Base-by-base conservation (phyloP, 1,140 invertebrate species). In the Triops longicaudatus region DNA sequence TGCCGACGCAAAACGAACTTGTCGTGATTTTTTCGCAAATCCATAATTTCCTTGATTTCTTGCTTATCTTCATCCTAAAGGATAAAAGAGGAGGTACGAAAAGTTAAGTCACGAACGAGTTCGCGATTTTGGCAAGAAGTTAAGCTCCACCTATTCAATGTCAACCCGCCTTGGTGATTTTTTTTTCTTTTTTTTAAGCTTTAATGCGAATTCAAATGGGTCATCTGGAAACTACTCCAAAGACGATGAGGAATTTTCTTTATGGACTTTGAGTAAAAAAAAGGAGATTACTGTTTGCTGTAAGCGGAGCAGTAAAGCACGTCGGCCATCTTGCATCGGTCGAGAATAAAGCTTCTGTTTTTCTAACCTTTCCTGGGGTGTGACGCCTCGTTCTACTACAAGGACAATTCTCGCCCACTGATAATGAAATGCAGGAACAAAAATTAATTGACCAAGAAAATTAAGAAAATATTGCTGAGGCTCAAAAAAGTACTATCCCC, bases 401-500 rank as follows among this genome's bases (percentile, higher is more conserved):
- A 99, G 86, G 17, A 99, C 96, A 79, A 99, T 98, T 78, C 97
- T 87, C 0, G 97, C 97, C 97, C 97, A 99, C 92, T 95, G 82
- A 73, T 86, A 41, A 10, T 12, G 26, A 74, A 31, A 73, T 22
- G 26, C 22, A 73, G 28, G 12, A 28, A 37, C 31, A 7, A 37
- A 2, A 37, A 37, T 37, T 37, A 4, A 37, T 37, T 37, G 31
- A 37, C 31, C 31, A 37, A 37, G 2, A 37, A 37, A 37, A 37
- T 37, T 37, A n/a, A n/a, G n/a, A n/a, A n/a, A n/a, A n/a, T n/a
- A n/a, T n/a, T n/a, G n/a, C n/a, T n/a, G n/a, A n/a, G n/a, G n/a
- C n/a, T n/a, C n/a, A n/a, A n/a, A n/a, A n/a, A n/a, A n/a, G n/a
- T n/a, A n/a, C n/a, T n/a, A n/a, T n/a, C n/a, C n/a, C 31, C 7